Conservation (phyloP, 2,113 vertebrate species). For the Poecilia latipinna region DNA sequence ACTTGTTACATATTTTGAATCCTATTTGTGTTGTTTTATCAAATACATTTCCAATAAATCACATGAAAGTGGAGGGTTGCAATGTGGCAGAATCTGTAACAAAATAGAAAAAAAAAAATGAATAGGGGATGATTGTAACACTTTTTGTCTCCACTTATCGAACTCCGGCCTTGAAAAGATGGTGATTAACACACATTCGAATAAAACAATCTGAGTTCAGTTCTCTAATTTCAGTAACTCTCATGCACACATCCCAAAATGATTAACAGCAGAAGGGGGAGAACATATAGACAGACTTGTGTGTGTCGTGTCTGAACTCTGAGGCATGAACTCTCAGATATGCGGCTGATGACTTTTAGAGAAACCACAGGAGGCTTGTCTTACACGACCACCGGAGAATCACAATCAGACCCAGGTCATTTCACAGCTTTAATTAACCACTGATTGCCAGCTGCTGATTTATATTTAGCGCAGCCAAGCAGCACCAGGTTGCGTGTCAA, state of each 20-base stretch:
- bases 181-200: constrained; percentile 10
- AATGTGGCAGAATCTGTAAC: neutral
- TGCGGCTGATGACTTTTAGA: constrained; percentile 3
- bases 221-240: constrained; percentile 9
- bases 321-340: neutral
- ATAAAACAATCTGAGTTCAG: neutral
- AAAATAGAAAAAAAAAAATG: no score
- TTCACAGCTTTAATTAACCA: constrained; percentile 36
- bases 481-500: constrained; percentile 22
- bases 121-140: no score
- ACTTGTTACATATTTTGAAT: no score
- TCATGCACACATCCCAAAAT: constrained; percentile 10
- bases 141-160: no score
- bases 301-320: neutral
- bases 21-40: neutral
- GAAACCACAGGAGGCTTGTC: neutral
- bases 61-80: neutral
- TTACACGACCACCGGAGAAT: constrained; percentile 10
- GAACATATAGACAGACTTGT: constrained; percentile 1
- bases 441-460: constrained; percentile 35
- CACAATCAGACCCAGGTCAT: constrained; percentile 34
- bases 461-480: constrained; percentile 29
- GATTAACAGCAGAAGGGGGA: constrained; percentile 23
- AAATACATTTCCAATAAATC: neutral
- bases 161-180: neutral